Evolutionary conservation across 2,113 vertebrate species (phyloP).

Genomic region (Ranitomeya imitator): DNA sequence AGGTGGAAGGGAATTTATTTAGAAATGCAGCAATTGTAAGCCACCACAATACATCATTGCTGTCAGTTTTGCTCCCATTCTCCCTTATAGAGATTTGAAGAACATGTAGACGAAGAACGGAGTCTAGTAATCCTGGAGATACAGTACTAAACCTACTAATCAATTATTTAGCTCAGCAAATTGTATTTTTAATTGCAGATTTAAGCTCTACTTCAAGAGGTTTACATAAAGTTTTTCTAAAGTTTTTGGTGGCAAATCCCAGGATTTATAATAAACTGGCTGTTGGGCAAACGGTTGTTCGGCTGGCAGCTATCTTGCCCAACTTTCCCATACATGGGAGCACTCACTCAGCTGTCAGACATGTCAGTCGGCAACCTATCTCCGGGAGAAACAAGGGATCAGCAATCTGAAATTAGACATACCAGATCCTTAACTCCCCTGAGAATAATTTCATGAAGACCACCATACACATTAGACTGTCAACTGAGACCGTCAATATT

Average conservation of each 20-base stretch:
- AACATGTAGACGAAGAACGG: not conserved
- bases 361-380: too few relatives aligned
- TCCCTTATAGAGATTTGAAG: not conserved
- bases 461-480: too few relatives aligned
- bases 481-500: too few relatives aligned
- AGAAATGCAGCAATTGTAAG: not conserved
- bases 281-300: too few relatives aligned
- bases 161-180: not conserved
- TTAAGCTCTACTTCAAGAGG: not conserved
- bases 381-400: too few relatives aligned
- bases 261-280: not conserved
- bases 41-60: not conserved
- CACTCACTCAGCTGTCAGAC: too few relatives aligned
- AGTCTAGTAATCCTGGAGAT: not conserved
- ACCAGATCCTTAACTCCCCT: too few relatives aligned
- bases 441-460: too few relatives aligned
- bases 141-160: not conserved
- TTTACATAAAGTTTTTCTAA: not conserved
- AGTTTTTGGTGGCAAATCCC: not conserved
- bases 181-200: not conserved
- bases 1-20: conserved; percentile 14
- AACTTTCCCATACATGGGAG: too few relatives aligned
- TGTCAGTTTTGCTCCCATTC: not conserved
- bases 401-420: too few relatives aligned
- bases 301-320: too few relatives aligned